Percentiles rank a stretch among this genome's conserved stretches.
These are phyloP conservation scores for Paralichthys olivaceus DNA, from an alignment of 2,113 vertebrate species.

Conservation along the genomic window DNA sequence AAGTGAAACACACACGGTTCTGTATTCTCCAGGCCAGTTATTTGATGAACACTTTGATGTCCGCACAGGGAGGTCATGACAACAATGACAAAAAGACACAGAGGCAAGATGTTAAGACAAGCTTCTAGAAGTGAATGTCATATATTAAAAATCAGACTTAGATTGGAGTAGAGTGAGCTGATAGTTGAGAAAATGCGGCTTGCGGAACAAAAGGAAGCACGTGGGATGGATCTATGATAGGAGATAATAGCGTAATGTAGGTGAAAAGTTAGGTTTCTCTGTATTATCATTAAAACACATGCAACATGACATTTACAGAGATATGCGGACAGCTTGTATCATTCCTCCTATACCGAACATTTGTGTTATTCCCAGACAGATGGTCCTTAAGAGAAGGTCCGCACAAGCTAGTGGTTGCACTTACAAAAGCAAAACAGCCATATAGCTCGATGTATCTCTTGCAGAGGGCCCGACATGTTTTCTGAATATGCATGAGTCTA, in stretches of 20 bases:
- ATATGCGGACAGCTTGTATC: neutral
- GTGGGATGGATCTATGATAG: neutral
- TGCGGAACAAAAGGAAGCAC: too few relatives aligned
- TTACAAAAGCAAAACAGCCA: slow-evolving; percentile 40
- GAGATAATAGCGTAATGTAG: too few relatives aligned
- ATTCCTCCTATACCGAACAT: slow-evolving; percentile 9
- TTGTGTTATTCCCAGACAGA: slow-evolving; percentile 23
- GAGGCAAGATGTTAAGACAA: too few relatives aligned
- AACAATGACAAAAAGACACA: too few relatives aligned
- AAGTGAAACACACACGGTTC: neutral
- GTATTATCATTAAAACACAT: neutral
- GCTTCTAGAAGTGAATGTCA: too few relatives aligned
- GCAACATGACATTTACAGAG: neutral
- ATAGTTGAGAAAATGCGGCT: too few relatives aligned
- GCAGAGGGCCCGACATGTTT: slow-evolving; percentile 32
- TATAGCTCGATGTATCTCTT: slow-evolving; percentile 46
- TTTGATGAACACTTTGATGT: neutral
- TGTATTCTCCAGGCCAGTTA: neutral
- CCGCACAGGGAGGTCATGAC: neutral
- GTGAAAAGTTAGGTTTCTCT: neutral
- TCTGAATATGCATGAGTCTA: slow-evolving; percentile 78
- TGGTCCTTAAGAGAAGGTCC: slow-evolving; percentile 5
- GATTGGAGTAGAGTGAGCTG: too few relatives aligned
- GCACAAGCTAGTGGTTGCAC: neutral
- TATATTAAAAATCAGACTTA: too few relatives aligned